Evolutionary conservation across 2,113 vertebrate genomes (phyloP), one percentile per base, ranked within the genome.

Genomic region (Alosa alosa): DNA sequence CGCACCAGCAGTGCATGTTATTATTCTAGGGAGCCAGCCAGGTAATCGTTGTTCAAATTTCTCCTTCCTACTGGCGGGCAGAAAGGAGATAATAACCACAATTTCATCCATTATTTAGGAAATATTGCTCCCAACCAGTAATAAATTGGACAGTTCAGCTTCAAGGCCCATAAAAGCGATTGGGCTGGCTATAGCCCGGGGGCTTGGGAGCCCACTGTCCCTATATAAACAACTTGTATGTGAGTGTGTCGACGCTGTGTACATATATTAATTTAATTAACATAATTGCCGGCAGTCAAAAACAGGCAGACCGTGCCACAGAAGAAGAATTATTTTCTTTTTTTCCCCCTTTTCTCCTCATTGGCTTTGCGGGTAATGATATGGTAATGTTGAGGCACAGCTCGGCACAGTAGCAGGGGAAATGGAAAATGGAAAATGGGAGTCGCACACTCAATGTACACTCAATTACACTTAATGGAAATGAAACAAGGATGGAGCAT

Each of bases 261-360:
- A 90, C 88, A 86, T 91, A 88, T 83, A 89, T 90, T 91, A 89
- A 86, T 89, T 93, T 88, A 92, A 93, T 90, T 83, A 90, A 84
- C 85, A 88, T 91, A 91, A 93, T 87, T 88, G 92, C 92, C 90
- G 82, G 22, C 55, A 90, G 92, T 89, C 90, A 87, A 83, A 85
- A 11, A 85, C 81, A 90, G 85, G 90, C 81, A 85, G 86, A 88
- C 87, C 87, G 9, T 81, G 82, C 84, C 31, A 49, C 47, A 13
- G 83, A 22, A 84, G 84, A 45, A 85, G 81, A 47, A 8, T 82
- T 49, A 78, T 87, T 72, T 36, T 44, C 81, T 60, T 55, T 78
- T 83, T 47, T 86, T 22, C 88, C 81, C 84, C 4, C 31, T 36
- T 72, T 72, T 31, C 13, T 72, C 3, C 25, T 68, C 60, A 25